Evolutionary conservation across 1,140 invertebrate genomes (phyloP), one percentile per base, ranked within the genome.

Genomic region (Charaxes varanes): DNA sequence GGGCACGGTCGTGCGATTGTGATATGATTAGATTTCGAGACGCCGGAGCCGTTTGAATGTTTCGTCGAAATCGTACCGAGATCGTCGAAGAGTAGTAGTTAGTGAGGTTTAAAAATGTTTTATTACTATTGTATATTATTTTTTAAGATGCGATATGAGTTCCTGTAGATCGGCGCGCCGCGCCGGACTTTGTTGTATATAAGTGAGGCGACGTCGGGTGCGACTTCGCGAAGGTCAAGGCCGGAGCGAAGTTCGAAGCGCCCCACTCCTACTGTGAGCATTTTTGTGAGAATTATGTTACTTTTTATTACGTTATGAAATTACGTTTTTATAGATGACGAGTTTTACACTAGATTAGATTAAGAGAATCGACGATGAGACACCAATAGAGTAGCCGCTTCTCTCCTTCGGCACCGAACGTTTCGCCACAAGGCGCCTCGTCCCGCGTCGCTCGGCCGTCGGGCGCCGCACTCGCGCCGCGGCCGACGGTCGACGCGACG

Each of bases 341-440:
- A 80, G 74, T 63, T 84, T 74, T 77, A 83, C 78, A 77, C 68
- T 85, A 85, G 80, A 63, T 73, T 85, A 85, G 78, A 73, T 71
- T 85, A 85, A 84, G 84, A 50, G 70, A 73, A 76, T 73, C 81
- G 72, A 76, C 81, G 80, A 80, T 70, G 74, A 77, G 70, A 84
- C 84, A 85, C 84, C 81, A 83, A 79, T 85, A 85, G 79, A 63
- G 71, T 84, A 84, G 78, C 79, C 77, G 80, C 80, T 83, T 84
- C 68, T 82, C 71, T 77, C 76, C 70, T 66, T 71, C 69, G 78
- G 71, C 77, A 79, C 77, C 48, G 56, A 62, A 68, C 67, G 69
- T 68, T 76, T 69, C 65, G 79, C 73, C 72, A 67, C 61, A 62
- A 61, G 55, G 45, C 53, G 47, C 51, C 53, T 45, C 38, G 50